Evolutionary conservation across 2,113 vertebrate species (phyloP).

Genomic region (Heptranchias perlo): DNA sequence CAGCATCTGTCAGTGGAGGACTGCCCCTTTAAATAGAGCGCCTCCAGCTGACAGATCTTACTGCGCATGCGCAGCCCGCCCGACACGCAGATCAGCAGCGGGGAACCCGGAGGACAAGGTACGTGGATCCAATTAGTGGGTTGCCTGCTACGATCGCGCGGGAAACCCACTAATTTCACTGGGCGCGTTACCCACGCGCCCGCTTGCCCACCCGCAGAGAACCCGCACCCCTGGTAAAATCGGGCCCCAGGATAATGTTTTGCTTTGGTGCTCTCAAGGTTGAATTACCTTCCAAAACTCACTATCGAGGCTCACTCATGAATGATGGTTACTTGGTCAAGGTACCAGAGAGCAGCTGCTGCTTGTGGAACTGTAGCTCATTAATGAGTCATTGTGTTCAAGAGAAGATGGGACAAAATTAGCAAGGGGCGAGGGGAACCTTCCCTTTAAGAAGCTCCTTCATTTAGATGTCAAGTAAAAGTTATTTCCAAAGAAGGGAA

Average conservation of each 20-base stretch:
- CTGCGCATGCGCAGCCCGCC: too few species aligned
- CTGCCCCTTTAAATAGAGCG: too few species aligned
- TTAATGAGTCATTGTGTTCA: not conserved
- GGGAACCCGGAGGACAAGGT: too few species aligned
- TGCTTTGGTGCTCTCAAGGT: not conserved
- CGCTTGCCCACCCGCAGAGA: too few species aligned
- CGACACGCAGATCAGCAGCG: too few species aligned
- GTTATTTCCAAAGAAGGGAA: not conserved
- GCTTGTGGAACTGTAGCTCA: not conserved
- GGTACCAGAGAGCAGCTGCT: not conserved
- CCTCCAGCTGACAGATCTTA: too few species aligned
- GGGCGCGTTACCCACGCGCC: too few species aligned
- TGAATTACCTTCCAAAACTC: not conserved
- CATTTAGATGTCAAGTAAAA: not conserved
- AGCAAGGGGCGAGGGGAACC: not conserved
- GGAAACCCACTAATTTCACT: too few species aligned
- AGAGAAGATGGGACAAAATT: not conserved
- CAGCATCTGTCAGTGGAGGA: too few species aligned
- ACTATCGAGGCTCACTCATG: not conserved
- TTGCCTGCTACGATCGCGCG: too few species aligned
- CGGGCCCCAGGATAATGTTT: not conserved
- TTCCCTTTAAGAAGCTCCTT: not conserved
- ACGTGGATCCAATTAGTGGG: too few species aligned
- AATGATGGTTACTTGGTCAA: not conserved
- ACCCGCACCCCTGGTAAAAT: too few species aligned